A percentile compares a stretch with the other conserved stretches of the same genome.
Conservation (phyloP, 2,113 vertebrate genomes). For the Pterocles burchelli region DNA sequence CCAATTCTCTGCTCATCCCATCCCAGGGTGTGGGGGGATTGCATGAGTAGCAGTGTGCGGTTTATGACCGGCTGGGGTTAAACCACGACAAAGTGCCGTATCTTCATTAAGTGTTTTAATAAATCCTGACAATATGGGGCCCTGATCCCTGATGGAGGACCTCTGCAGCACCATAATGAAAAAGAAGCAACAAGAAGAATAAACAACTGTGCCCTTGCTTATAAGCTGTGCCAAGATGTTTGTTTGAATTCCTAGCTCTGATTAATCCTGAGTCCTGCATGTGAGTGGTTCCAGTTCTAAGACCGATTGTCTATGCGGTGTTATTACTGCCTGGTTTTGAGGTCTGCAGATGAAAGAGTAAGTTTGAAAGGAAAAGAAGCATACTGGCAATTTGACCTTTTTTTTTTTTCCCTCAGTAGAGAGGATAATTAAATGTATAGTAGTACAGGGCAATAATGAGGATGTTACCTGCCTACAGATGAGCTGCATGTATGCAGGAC, state of each 20-base stretch:
- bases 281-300: neutral
- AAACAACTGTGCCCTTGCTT: neutral
- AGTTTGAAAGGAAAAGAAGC: neutral
- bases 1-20: too few species aligned
- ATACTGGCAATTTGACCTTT: neutral
- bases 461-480: neutral
- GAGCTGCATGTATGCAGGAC: neutral
- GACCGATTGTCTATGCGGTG: neutral
- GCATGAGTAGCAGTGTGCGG: too few species aligned
- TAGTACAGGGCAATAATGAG: neutral
- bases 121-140: neutral
- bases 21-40: too few species aligned
- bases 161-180: neutral
- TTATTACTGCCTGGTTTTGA: neutral
- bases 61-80: too few species aligned
- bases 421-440: neutral
- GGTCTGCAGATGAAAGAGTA: neutral
- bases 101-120: slow-evolving; percentile 38
- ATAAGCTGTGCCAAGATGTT: neutral
- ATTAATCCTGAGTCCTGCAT: neutral
- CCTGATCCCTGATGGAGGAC: neutral
- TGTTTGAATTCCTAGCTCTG: neutral
- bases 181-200: neutral
- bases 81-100: neutral
- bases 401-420: neutral